Conservation (phyloP, 2,113 vertebrate species). For the Catharus fuscescens region DNA sequence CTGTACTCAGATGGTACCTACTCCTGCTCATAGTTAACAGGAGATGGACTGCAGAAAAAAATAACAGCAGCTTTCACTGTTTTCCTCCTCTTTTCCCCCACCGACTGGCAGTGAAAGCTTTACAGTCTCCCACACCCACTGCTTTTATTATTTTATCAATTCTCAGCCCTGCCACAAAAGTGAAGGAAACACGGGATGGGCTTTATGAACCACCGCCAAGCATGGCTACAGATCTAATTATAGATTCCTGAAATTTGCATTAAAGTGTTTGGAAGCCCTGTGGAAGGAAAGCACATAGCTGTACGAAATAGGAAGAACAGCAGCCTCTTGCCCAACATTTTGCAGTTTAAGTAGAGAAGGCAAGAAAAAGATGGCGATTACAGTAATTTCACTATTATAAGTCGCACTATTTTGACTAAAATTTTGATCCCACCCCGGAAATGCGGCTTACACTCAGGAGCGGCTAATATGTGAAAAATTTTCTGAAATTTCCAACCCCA, state of each 20-base stretch:
- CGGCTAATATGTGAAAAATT: too few relatives aligned
- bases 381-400: too few relatives aligned
- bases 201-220: not conserved
- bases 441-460: too few relatives aligned
- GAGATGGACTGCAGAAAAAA: not conserved
- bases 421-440: too few relatives aligned
- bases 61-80: not conserved
- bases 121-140: not conserved
- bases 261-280: not conserved
- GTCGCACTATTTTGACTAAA: too few relatives aligned
- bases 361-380: not conserved
- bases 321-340: not conserved
- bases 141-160: not conserved
- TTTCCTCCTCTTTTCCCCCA: not conserved
- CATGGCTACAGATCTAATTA: constrained; percentile 3
- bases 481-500: too few relatives aligned
- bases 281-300: not conserved
- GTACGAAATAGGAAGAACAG: not conserved
- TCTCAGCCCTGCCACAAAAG: not conserved
- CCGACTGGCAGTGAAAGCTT: not conserved
- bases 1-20: not conserved
- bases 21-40: not conserved
- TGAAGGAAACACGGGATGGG: not conserved
- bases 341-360: not conserved
- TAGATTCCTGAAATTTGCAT: not conserved